Evolutionary conservation across 2,113 vertebrate genomes (phyloP).

Genomic region (Perognathus longimembris): DNA sequence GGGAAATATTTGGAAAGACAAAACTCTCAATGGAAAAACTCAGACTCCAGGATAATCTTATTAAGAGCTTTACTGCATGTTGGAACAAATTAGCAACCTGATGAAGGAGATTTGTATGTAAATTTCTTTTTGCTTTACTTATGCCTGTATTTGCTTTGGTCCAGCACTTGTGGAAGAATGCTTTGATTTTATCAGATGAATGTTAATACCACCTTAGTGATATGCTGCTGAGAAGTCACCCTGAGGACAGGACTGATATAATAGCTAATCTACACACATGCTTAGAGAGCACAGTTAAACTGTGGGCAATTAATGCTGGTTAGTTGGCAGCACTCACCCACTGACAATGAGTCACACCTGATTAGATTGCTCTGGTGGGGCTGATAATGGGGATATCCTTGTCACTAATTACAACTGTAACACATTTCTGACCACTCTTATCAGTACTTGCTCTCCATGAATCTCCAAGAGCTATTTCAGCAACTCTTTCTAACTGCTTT

Average conservation of each 20-base stretch:
- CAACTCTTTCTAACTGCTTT: slow-evolving; percentile 42
- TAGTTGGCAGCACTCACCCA: not conserved
- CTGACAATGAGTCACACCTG: not conserved
- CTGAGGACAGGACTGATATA: slow-evolving; percentile 16
- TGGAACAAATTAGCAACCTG: slow-evolving; percentile 73
- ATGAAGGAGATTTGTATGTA: slow-evolving; percentile 66
- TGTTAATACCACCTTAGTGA: slow-evolving; percentile 48
- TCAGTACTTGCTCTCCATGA: slow-evolving; percentile 6
- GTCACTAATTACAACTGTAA: not conserved
- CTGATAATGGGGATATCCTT: not conserved
- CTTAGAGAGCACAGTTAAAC: not conserved
- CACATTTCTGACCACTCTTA: slow-evolving; percentile 39
- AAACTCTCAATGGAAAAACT: slow-evolving; percentile 55
- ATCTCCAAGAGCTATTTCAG: slow-evolving; percentile 34
- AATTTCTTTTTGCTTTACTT: slow-evolving; percentile 68
- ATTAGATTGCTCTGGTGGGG: not conserved
- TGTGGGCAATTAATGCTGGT: not conserved
- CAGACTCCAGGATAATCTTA: slow-evolving; percentile 71
- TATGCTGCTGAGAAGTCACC: not conserved
- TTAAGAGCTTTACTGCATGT: slow-evolving; percentile 77
- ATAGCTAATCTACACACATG: slow-evolving; percentile 11
- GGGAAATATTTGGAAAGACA: slow-evolving; percentile 54
- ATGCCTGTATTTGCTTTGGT: slow-evolving; percentile 55
- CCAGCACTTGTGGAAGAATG: slow-evolving; percentile 33
- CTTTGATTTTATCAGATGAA: slow-evolving; percentile 68